Conservation (phyloP, 1,140 invertebrate genomes). For the Drosophila baimaii region DNA sequence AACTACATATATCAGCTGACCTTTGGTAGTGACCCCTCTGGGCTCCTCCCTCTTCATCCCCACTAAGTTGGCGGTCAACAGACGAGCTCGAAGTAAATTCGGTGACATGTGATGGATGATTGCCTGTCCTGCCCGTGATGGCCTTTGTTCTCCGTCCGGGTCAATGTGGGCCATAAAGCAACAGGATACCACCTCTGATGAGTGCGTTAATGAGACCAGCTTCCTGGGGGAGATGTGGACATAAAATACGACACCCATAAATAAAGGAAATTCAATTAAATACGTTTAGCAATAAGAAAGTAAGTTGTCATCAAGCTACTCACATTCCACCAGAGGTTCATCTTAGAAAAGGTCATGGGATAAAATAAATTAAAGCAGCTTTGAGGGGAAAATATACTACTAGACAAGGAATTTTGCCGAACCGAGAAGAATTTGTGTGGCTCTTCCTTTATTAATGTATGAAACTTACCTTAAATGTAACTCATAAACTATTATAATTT, state of each 20-base stretch:
- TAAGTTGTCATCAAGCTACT: neutral
- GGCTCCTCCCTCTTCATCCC: neutral
- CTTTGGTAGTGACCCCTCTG: constrained; percentile 36
- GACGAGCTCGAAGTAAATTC: constrained; percentile 35
- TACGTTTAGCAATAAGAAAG: too few relatives aligned
- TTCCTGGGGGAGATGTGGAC: constrained; percentile 16
- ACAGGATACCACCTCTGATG: constrained; percentile 23
- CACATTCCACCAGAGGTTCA: neutral
- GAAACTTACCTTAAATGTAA: too few relatives aligned
- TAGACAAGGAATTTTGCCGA: too few relatives aligned
- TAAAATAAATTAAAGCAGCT: too few relatives aligned
- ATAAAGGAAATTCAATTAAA: constrained; percentile 10
- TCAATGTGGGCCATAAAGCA: constrained; percentile 40
- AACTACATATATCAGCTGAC: constrained; percentile 40
- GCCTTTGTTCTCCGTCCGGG: constrained; percentile 40
- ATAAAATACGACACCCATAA: constrained; percentile 3
- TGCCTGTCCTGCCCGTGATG: constrained; percentile 11
- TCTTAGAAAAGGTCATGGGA: too few relatives aligned
- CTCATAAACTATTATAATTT: too few relatives aligned
- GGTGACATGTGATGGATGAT: constrained; percentile 60
- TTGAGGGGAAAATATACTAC: too few relatives aligned
- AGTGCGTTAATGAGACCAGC: constrained; percentile 14
- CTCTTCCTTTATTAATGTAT: too few relatives aligned
- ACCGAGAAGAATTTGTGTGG: too few relatives aligned
- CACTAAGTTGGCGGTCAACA: constrained; percentile 26